Conservation (phyloP, 2,888 invertebrate genomes). For the Metopia argyrocephala region DNA sequence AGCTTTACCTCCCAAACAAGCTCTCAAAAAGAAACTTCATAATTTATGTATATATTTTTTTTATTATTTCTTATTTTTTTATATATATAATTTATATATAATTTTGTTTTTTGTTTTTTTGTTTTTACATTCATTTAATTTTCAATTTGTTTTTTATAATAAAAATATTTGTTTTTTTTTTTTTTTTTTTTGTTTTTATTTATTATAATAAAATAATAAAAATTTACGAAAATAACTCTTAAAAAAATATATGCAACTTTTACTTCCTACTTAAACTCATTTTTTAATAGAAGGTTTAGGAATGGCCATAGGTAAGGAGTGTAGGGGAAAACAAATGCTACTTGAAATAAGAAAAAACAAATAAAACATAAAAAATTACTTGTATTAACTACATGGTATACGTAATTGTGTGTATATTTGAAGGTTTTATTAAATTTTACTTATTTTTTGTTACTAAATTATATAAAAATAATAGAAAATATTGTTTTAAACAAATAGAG, state of each 20-base stretch:
- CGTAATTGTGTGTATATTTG: too few species aligned
- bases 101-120: slow-evolving; percentile 40
- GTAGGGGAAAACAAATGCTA: neutral
- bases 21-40: slow-evolving; percentile 24
- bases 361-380: too few species aligned
- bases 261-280: neutral
- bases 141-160: slow-evolving; percentile 46
- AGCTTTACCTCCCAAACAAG: neutral
- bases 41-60: slow-evolving; percentile 47
- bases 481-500: too few species aligned
- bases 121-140: slow-evolving; percentile 32
- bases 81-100: slow-evolving; percentile 51
- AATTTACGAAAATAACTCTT: slow-evolving; percentile 43
- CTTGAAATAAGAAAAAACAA: too few species aligned
- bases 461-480: too few species aligned
- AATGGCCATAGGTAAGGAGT: neutral
- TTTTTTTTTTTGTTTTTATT: neutral
- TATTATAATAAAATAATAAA: slow-evolving; percentile 37
- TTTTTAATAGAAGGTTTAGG: neutral
- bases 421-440: too few species aligned
- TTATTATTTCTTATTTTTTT: slow-evolving; percentile 59
- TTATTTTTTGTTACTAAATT: too few species aligned
- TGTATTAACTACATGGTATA: too few species aligned
- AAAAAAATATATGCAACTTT: slow-evolving; percentile 18
- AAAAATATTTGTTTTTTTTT: slow-evolving; percentile 38